Base-by-base conservation (phyloP, 2,113 vertebrate genomes). In the Accipiter cooperii region DNA sequence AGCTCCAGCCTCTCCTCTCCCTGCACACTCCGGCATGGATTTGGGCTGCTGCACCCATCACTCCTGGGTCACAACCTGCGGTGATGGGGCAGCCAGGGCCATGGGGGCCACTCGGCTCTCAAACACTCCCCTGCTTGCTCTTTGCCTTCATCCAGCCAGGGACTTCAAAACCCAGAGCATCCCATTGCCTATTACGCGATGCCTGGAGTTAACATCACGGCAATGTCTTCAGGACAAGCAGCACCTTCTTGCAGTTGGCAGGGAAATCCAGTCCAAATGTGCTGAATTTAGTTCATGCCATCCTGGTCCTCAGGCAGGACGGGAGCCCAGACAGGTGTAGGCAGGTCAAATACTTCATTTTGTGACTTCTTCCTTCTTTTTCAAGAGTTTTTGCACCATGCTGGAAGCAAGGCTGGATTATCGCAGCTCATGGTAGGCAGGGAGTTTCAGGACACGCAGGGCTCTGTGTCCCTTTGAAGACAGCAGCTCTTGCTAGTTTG, bases 1-100 rank as follows among this genome's bases (percentile, higher is more conserved):
- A 96, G 74, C 80, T 92, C 86, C 90, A 86, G 38, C 36, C 25
- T 49, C 66, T 91, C 31, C 34, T 88, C 75, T 90, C 73, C 38
- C 57, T 4, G 10, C 36, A 36, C 26, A 3, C 6, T n/a, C 2
- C 6, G 51, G 71, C 15, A 14, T 0, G 19, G 49, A 40, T 70
- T 61, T 0, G 11, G 16, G 60, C 13, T 21, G n/a, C 68, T 63
- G 66, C 71, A 51, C 17, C 20, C 77, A 16, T 31, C 9, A 0
- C 55, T 74, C 25, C 69, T 13, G 60, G 36, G 17, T 40, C 42
- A 63, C 61, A 71, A 36, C 28, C 61, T 26, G 47, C 3, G 0
- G 40, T 17, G 54, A 33, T 11, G 7, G 42, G 24, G 16, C 66
- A 44, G 36, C 5, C 3, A 3, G 34, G 46, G 31, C 49, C 12